Base-by-base conservation (phyloP, 2,113 vertebrate species). In the Typhlomys cinereus region DNA sequence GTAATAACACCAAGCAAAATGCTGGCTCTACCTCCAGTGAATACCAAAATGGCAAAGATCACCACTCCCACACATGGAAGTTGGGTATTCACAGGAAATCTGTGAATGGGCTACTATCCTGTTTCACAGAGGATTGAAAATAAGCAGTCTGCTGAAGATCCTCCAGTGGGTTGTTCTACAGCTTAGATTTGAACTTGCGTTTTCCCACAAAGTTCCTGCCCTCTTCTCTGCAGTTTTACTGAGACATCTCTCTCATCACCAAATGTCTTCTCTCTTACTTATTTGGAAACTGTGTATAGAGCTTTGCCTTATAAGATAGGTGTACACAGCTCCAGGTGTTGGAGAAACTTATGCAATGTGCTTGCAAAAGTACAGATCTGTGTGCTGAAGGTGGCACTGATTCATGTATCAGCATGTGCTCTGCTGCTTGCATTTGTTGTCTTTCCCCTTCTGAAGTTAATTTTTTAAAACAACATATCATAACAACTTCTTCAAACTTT, bases 401-500 rank as follows among this genome's bases (percentile, higher is more conserved):
- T 36, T 27, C 18, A 54, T 90, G 90, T 52, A 48, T 75, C 9
- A 48, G n/a, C 62, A 5, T 31, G 5, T 78, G 23, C 85, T 20
- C 21, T 70, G 50, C 39, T 70, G 41, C 44, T 84, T 27, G 69
- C 70, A 66, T n/a, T 57, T 46, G 18, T 88, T 17, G 31, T 54
- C 64, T 48, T 5, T 31, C 67, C 11, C 10, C 41, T 41, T 31
- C 23, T 67, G 64, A 11, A 17, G 27, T 94, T 44, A 78, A 74
- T 25, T 52, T 78, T 91, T 89, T 87, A 80, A 54, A 85, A 62
- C 21, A 88, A 17, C 18, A 0, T 82, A 39, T 71, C 81, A 5
- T 57, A 62, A 44, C n/a, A 92, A 80, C 31, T 88, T 57, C 82
- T 90, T 94, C 31, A 74, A 75, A 78, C 74, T 88, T 85, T 57